These are phyloP conservation scores for Drosophila rhopaloa DNA, from an alignment of 1,140 invertebrate genomes.

Conservation along the genomic window DNA sequence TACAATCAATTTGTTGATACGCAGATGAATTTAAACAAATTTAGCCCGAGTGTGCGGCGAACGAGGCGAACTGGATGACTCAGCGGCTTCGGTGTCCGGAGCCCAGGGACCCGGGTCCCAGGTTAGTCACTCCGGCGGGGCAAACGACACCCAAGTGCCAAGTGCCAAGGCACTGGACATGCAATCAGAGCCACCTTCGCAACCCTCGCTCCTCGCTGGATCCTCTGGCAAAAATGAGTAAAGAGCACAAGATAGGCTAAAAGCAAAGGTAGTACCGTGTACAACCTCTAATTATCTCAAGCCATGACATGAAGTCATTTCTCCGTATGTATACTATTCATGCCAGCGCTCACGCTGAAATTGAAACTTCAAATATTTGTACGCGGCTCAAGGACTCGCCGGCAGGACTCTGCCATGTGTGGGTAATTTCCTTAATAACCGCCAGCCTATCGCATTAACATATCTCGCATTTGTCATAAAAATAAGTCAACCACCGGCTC, in stretches of 20 bases:
- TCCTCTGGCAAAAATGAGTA: background rate
- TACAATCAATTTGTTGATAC: slow-evolving; percentile 82
- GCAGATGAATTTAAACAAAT: slow-evolving; percentile 79
- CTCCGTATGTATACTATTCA: slow-evolving; percentile 60
- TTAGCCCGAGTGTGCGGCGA: slow-evolving; percentile 34
- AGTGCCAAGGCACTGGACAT: slow-evolving; percentile 38
- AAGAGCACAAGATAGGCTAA: slow-evolving; percentile 45
- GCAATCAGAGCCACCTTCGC: slow-evolving; percentile 37
- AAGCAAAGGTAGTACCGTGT: slow-evolving; percentile 11
- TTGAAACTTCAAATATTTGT: slow-evolving; percentile 83
- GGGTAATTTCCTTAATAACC: slow-evolving; percentile 79
- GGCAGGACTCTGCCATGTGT: slow-evolving; percentile 56
- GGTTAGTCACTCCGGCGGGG: slow-evolving; percentile 41
- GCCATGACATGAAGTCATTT: slow-evolving; percentile 81
- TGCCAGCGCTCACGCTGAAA: slow-evolving; percentile 51
- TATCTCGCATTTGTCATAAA: slow-evolving; percentile 81
- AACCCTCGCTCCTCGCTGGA: background rate
- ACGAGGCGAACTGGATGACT: slow-evolving; percentile 48
- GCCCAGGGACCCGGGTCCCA: slow-evolving; percentile 8
- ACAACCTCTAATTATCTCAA: slow-evolving; percentile 81
- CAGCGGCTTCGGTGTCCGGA: slow-evolving; percentile 40
- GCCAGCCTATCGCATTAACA: slow-evolving; percentile 78
- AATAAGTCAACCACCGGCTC: slow-evolving; percentile 61
- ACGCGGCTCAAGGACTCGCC: slow-evolving; percentile 49
- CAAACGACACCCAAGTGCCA: slow-evolving; percentile 59